A percentile compares a stretch with the other conserved stretches of the same genome.
Evolutionary conservation across 1,140 invertebrate species (phyloP).

Genomic region (Drosophila melanica): DNA sequence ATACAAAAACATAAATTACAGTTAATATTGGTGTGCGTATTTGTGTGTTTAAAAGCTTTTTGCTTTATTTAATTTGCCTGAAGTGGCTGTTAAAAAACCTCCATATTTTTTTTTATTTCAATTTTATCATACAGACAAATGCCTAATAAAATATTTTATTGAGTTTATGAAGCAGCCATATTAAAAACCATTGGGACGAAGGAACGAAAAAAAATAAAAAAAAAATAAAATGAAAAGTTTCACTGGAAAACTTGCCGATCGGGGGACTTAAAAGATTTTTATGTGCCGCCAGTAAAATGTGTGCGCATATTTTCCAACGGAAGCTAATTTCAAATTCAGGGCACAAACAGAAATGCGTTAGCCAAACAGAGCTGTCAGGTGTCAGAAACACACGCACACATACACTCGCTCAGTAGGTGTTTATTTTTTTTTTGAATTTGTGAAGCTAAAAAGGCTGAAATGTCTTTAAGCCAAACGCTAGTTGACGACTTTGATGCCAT

Average conservation of each 20-base stretch:
- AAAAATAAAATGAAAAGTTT: slow-evolving; percentile 3
- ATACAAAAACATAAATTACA: slow-evolving; percentile 26
- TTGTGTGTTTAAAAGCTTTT: slow-evolving; percentile 18
- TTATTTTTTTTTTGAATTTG: slow-evolving; percentile 14
- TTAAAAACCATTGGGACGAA: slow-evolving; percentile 35
- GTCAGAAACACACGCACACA: slow-evolving; percentile 23
- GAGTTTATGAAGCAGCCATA: slow-evolving; percentile 33
- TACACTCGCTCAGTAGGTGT: not conserved
- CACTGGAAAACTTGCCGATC: slow-evolving; percentile 16
- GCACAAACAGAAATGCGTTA: slow-evolving; percentile 42
- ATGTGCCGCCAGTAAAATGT: slow-evolving; percentile 20
- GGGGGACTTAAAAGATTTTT: slow-evolving; percentile 22
- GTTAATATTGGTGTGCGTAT: not conserved
- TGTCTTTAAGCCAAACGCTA: slow-evolving; percentile 29
- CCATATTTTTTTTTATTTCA: slow-evolving; percentile 23
- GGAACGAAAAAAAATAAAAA: slow-evolving; percentile 14
- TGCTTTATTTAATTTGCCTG: slow-evolving; percentile 48
- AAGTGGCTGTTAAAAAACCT: slow-evolving; percentile 37
- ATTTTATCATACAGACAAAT: slow-evolving; percentile 32
- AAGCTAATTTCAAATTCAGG: slow-evolving; percentile 47
- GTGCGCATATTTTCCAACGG: slow-evolving; percentile 17
- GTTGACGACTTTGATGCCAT: slow-evolving; percentile 24
- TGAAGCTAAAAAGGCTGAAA: slow-evolving; percentile 9
- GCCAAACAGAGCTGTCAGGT: slow-evolving; percentile 49
- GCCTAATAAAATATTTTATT: slow-evolving; percentile 71